Evolutionary conservation across 2,888 invertebrate species (phyloP), one percentile per base, ranked within the genome.

Genomic region (Clitarchus hookeri): DNA sequence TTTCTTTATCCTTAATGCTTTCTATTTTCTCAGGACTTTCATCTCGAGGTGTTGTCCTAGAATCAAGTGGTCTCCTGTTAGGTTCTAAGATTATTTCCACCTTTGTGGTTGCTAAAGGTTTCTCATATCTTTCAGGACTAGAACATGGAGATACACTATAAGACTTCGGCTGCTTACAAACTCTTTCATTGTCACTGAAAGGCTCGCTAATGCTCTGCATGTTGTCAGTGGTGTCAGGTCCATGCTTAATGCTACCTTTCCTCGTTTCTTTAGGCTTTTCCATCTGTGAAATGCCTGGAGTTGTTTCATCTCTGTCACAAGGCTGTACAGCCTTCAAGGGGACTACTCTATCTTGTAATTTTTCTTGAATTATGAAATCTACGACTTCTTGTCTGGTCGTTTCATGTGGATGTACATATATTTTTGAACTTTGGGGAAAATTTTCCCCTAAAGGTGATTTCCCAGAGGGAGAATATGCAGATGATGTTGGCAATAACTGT

Each of bases 51-150:
- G 8, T 27, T 23, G 23, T 36, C 12, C 12, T 26, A 25, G 80
- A 54, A 23, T 44, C 13, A n/a, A 65, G 83, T 53, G 53, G 19
- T 23, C 44, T n/a, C n/a, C 36, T 84, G 11, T 85, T 54, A 25
- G 83, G 85, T 23, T 85, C 87, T 65, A 84, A 25, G 12, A 53
- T 86, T 13, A 85, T 83, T 25, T 84, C 65, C 6, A 83, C n/a
- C 25, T 48, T 84, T 23, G 85, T 85, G 6, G 83, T 23, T 44
- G 80, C 13, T 44, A 77, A n/a, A 82, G n/a, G 23, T 84, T 84
- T 48, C 19, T 84, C 85, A 84, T 83, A 84, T 77, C 88, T 88
- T 48, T 90, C 89, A 25, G 89, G 89, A 86, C 88, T 89, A 48
- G 86, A 88, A 87, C 88, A 88, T 78, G 88, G 88, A 16, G 88